Percentiles rank a stretch among this genome's conserved stretches.
Evolutionary conservation across 2,888 invertebrate species (phyloP).

Genomic region (Limenitis camilla): DNA sequence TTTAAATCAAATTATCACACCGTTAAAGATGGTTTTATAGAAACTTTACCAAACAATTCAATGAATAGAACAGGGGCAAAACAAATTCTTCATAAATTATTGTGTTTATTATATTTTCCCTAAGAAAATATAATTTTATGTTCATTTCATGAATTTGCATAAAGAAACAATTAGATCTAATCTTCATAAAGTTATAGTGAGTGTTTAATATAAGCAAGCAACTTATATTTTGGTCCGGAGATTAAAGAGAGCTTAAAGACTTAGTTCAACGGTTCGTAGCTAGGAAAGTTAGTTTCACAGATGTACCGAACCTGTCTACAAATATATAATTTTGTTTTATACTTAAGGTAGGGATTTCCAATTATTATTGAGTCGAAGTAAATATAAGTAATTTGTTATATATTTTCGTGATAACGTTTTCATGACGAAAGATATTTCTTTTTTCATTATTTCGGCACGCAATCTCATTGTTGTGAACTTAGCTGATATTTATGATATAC

Average conservation of each 20-base stretch:
- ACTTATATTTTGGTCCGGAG: conserved; percentile 1
- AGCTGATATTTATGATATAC: no score
- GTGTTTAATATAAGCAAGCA: not conserved
- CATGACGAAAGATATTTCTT: conserved; percentile 15
- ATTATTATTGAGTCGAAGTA: not conserved
- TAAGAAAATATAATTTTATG: no score
- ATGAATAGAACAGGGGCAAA: no score
- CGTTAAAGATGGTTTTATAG: no score
- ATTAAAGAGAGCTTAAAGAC: not conserved
- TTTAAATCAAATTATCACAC: no score
- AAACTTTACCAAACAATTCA: no score
- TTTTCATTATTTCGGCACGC: conserved; percentile 17
- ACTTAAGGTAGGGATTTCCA: not conserved
- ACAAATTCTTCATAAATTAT: no score
- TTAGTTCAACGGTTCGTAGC: not conserved
- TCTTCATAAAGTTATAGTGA: no score
- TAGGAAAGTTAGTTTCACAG: not conserved
- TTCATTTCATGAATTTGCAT: no score
- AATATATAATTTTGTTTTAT: not conserved
- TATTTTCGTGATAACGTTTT: conserved; percentile 6
- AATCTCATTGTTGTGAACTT: conserved; percentile 15
- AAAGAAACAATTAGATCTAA: no score
- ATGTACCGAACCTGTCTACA: not conserved
- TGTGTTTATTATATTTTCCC: no score
- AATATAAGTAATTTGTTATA: conserved; percentile 11